A percentile compares a stretch with the other conserved stretches of the same genome.
Evolutionary conservation across 2,888 invertebrate genomes (phyloP).

Genomic region (Caenorhabditis sulstoni): DNA sequence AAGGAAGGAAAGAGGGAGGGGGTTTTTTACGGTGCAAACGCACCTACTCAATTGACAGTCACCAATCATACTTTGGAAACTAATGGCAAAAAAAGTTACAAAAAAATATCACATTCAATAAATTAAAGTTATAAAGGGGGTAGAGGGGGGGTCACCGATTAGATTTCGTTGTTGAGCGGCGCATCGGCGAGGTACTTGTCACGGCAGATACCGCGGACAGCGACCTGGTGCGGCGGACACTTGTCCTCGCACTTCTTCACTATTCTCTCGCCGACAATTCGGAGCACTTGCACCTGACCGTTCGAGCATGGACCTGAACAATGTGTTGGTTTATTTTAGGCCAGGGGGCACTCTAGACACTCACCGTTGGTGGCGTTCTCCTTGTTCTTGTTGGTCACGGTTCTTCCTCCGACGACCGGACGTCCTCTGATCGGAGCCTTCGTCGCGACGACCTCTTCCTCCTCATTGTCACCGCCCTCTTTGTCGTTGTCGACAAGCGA

Average conservation of each 20-base stretch:
- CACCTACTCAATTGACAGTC: slow-evolving; percentile 60
- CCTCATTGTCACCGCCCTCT: slow-evolving; percentile 35
- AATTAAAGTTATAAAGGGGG: slow-evolving; percentile 16
- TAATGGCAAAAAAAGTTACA: slow-evolving; percentile 30
- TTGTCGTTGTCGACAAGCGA: slow-evolving; percentile 34
- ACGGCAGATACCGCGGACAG: slow-evolving; percentile 77
- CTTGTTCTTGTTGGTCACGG: slow-evolving; percentile 42
- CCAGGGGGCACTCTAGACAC: not conserved
- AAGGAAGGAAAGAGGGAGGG: not conserved
- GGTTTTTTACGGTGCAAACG: slow-evolving; percentile 39
- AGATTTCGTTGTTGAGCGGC: slow-evolving; percentile 61
- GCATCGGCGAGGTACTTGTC: slow-evolving; percentile 71
- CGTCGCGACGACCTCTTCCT: slow-evolving; percentile 19
- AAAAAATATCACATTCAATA: slow-evolving; percentile 2
- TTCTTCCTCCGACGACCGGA: slow-evolving; percentile 45
- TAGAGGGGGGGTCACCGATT: slow-evolving; percentile 18
- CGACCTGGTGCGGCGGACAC: slow-evolving; percentile 77
- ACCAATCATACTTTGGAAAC: slow-evolving; percentile 62
- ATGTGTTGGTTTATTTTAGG: too few relatives aligned
- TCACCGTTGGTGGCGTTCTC: slow-evolving; percentile 46
- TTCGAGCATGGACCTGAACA: slow-evolving; percentile 72
- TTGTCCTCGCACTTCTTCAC: slow-evolving; percentile 78
- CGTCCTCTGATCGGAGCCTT: slow-evolving; percentile 50
- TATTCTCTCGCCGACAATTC: slow-evolving; percentile 76
- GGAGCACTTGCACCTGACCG: slow-evolving; percentile 76